Percentiles rank a stretch among this genome's conserved stretches.
These are phyloP conservation scores for Ephydatia muelleri DNA, from an alignment of 37 sponge, comb jelly and placozoan species.

Conservation along the genomic window DNA sequence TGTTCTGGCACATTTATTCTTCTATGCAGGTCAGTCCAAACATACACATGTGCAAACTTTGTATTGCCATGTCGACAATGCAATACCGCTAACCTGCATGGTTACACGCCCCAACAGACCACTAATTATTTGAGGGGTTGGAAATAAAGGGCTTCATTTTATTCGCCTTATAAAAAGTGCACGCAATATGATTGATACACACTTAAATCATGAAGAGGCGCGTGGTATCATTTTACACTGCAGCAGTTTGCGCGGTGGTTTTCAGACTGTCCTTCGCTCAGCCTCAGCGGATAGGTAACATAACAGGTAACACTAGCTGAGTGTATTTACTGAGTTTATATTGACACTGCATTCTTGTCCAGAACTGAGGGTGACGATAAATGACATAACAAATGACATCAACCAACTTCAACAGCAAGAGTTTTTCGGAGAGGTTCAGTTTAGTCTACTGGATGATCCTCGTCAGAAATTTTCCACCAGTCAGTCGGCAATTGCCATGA, in stretches of 20 bases:
- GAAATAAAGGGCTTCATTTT: too few species aligned
- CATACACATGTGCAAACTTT: too few species aligned
- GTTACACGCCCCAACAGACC: too few species aligned
- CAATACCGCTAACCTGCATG: too few species aligned
- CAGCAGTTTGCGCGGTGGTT: not conserved
- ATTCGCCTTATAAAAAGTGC: too few species aligned
- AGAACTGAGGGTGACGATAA: not conserved
- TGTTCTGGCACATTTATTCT: too few species aligned
- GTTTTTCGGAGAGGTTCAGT: not conserved
- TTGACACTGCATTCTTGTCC: not conserved
- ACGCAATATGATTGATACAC: too few species aligned
- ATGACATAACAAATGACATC: not conserved
- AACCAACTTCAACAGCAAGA: not conserved
- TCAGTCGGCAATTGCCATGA: not conserved
- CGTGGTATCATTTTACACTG: too few species aligned
- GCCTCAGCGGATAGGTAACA: not conserved
- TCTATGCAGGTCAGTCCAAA: too few species aligned
- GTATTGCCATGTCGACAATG: too few species aligned
- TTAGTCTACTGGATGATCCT: not conserved
- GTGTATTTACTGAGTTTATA: not conserved
- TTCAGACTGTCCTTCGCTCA: not conserved
- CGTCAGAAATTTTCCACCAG: not conserved
- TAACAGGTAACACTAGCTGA: not conserved
- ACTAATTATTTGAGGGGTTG: too few species aligned
- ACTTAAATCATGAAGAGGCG: too few species aligned